These are phyloP conservation scores for Busseola fusca DNA, from an alignment of 2,888 invertebrate species.

Conservation along the genomic window DNA sequence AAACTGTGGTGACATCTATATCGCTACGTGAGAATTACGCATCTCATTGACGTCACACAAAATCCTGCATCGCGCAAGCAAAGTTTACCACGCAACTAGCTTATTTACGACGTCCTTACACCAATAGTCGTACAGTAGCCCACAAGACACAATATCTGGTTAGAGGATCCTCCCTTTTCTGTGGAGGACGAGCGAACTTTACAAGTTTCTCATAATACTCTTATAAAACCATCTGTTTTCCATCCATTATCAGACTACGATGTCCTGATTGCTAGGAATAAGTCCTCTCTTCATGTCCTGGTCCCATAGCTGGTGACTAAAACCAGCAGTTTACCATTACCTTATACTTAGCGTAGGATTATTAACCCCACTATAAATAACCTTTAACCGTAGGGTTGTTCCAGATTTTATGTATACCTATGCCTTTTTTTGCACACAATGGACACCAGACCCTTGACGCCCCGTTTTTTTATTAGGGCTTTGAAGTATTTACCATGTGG, in stretches of 20 bases:
- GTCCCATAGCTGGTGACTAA: neutral
- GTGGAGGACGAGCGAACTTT: neutral
- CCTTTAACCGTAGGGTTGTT: neutral
- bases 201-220: too few species aligned
- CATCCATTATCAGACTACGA: neutral
- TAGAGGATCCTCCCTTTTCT: neutral
- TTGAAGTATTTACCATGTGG: conserved; percentile 19
- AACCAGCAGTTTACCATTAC: neutral
- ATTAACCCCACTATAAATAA: neutral
- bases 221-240: neutral
- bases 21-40: neutral
- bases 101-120: neutral
- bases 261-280: neutral
- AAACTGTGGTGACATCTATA: too few species aligned
- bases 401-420: neutral
- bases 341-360: neutral
- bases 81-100: neutral
- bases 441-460: neutral
- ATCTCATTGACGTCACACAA: neutral
- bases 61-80: neutral
- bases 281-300: neutral
- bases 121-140: neutral
- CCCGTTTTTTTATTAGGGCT: conserved; percentile 6
- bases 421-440: conserved; percentile 12
- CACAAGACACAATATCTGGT: neutral